Percentiles rank a stretch among this genome's conserved stretches.
phyloP scores from a whole-genome alignment of 2,888 invertebrate genomes.

The Mythimna albipuncta region DNA sequence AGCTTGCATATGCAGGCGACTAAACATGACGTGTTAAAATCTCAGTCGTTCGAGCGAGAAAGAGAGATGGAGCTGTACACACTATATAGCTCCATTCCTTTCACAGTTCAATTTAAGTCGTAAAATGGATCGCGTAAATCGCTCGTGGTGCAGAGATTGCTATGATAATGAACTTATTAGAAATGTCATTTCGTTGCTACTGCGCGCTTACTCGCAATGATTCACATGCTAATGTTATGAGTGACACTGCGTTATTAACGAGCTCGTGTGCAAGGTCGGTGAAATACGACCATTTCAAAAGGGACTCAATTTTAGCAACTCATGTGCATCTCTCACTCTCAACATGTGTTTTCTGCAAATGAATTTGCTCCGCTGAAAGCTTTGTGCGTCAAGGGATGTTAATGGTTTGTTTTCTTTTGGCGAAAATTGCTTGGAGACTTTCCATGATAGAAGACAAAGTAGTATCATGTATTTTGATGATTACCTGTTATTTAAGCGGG shows the following conservation, averaged over 20 bases:
- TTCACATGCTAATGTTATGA: conserved; percentile 64
- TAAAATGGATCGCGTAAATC: no score
- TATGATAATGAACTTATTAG: conserved; percentile 20
- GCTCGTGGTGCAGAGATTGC: not conserved
- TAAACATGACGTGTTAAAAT: no score
- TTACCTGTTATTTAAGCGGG: no score
- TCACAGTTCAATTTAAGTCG: no score
- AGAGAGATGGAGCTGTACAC: no score
- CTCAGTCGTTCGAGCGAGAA: no score
- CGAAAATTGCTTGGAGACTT: conserved; percentile 28
- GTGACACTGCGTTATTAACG: conserved; percentile 69
- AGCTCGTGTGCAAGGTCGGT: conserved; percentile 67
- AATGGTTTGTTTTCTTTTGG: conserved; percentile 51
- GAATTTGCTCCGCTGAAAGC: conserved; percentile 41
- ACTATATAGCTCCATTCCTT: no score
- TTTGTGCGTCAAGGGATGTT: conserved; percentile 52
- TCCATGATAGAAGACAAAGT: conserved; percentile 39
- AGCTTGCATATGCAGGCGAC: not conserved
- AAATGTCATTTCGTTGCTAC: conserved; percentile 18
- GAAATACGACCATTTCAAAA: conserved; percentile 62
- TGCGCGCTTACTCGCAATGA: conserved; percentile 46
- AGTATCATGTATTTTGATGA: conserved; percentile 10
- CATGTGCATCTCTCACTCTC: conserved; percentile 43
- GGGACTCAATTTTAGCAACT: conserved; percentile 64
- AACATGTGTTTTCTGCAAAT: conserved; percentile 52